Evolutionary conservation across 2,113 vertebrate species (phyloP).

Genomic region (Sinocyclocheilus anshuiensis): DNA sequence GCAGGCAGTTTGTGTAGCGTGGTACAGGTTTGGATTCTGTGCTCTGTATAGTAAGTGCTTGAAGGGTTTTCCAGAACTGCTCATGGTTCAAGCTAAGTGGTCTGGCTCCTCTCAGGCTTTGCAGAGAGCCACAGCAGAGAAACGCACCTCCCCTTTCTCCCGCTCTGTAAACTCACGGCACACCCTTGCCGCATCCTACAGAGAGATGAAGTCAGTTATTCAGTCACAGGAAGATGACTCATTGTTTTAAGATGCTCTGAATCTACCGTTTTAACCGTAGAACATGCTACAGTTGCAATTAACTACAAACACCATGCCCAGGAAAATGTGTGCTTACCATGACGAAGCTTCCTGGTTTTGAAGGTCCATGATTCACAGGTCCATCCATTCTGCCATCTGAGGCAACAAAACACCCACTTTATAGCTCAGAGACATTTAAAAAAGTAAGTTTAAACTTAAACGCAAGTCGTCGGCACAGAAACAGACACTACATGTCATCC

Average conservation of each 20-base stretch:
- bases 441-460: neutral
- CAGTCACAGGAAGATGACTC: neutral
- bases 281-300: neutral
- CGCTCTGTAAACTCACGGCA: slow-evolving; percentile 90
- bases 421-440: neutral
- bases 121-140: slow-evolving; percentile 92
- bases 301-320: neutral
- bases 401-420: slow-evolving; percentile 42
- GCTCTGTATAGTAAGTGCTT: slow-evolving; percentile 34
- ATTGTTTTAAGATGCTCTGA: neutral
- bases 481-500: neutral
- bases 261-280: neutral
- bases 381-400: slow-evolving; percentile 89
- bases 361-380: slow-evolving; percentile 86
- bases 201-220: neutral
- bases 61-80: slow-evolving; percentile 32
- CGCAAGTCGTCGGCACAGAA: neutral
- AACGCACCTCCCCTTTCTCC: slow-evolving; percentile 90
- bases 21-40: slow-evolving; percentile 12
- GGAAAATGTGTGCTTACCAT: slow-evolving; percentile 71
- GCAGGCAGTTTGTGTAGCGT: slow-evolving; percentile 35
- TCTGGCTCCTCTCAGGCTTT: slow-evolving; percentile 71
- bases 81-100: neutral
- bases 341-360: slow-evolving; percentile 80
- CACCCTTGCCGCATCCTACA: slow-evolving; percentile 88